These are phyloP conservation scores for Datnioides undecimradiatus DNA, from an alignment of 2,113 vertebrate species.

Conservation along the genomic window DNA sequence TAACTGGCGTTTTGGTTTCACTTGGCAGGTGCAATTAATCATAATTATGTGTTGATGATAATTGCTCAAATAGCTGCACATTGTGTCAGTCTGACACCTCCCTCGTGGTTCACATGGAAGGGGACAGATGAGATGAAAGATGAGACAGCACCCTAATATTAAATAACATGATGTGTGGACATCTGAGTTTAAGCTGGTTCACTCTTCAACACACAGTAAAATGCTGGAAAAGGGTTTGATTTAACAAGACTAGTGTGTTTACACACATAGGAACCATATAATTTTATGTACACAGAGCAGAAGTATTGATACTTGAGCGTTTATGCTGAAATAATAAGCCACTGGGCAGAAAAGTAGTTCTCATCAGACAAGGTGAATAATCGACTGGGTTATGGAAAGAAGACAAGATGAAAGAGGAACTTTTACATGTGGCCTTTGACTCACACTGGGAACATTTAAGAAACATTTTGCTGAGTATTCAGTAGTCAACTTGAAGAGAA, in stretches of 20 bases:
- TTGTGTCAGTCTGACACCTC: constrained; percentile 27
- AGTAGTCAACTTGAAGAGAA: too few species aligned
- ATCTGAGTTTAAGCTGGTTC: neutral
- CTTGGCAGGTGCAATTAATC: constrained; percentile 51
- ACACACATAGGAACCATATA: neutral
- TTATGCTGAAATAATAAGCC: neutral
- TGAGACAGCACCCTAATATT: neutral
- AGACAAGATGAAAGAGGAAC: neutral
- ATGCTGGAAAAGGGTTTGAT: neutral
- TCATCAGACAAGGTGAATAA: neutral
- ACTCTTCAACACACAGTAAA: neutral
- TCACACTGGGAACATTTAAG: too few species aligned
- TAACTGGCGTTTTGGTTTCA: neutral
- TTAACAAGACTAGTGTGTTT: neutral
- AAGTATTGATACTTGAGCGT: neutral
- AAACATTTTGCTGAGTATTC: too few species aligned
- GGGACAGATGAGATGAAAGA: neutral
- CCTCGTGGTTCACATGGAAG: constrained; percentile 11
- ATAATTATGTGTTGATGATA: constrained; percentile 51
- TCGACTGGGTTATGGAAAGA: neutral
- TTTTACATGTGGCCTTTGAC: neutral
- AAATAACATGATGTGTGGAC: constrained; percentile 12
- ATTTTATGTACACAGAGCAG: too few species aligned
- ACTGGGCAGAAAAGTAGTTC: neutral
- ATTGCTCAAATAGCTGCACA: constrained; percentile 28